phyloP scores from a whole-genome alignment of 2,113 vertebrate genomes.

The Megaleporinus macrocephalus region DNA sequence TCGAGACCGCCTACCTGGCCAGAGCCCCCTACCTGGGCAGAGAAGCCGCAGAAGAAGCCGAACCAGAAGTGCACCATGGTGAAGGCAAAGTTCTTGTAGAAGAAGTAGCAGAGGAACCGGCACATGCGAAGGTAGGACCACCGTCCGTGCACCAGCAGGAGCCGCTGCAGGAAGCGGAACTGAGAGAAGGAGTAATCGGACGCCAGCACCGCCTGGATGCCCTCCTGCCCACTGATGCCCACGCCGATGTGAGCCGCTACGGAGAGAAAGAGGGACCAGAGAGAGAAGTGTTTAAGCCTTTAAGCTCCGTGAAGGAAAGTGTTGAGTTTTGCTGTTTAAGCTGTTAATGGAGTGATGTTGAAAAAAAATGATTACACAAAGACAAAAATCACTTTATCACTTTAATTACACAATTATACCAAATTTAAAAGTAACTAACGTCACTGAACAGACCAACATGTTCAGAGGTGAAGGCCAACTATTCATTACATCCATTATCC shows the following conservation, averaged over 20 bases:
- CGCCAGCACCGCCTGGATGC: constrained; percentile 92
- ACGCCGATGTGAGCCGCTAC: constrained; percentile 92
- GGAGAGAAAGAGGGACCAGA: neutral
- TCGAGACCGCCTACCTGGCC: too few species aligned
- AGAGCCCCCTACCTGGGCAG: constrained; percentile 83
- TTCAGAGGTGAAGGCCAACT: too few species aligned
- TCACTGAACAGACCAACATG: too few species aligned
- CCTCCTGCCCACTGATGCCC: constrained; percentile 95
- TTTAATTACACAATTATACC: too few species aligned
- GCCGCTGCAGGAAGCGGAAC: constrained; percentile 94
- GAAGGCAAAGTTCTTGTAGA: constrained; percentile 99
- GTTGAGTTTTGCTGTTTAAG: too few species aligned
- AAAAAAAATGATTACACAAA: too few species aligned
- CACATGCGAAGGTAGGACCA: constrained; percentile 98
- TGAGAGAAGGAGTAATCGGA: constrained; percentile 95
- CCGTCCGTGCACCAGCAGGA: constrained; percentile 93
- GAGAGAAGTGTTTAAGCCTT: neutral
- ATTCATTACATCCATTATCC: too few species aligned
- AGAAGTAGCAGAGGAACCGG: constrained; percentile 97
- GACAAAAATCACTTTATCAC: too few species aligned
- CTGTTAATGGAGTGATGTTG: too few species aligned
- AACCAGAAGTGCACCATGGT: constrained; percentile 99
- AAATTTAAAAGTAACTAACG: too few species aligned
- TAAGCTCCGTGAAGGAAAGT: too few species aligned
- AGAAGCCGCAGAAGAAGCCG: constrained; percentile 96